phyloP scores from a whole-genome alignment of 2,797 vertebrate genomes.

The Propithecus deckenii region DNA sequence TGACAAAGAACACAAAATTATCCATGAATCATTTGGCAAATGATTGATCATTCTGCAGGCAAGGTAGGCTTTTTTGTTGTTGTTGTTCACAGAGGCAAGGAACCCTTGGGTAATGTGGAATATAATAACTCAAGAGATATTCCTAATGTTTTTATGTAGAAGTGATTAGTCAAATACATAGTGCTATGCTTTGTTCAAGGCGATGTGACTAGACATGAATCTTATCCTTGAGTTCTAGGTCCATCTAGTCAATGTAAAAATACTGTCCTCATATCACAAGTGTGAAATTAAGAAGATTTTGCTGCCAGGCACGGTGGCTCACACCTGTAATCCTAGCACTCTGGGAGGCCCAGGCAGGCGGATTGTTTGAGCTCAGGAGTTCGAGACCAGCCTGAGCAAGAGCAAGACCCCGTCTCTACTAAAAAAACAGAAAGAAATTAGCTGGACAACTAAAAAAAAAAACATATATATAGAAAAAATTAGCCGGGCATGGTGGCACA shows the following conservation, averaged over 20 bases:
- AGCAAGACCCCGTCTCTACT: no score
- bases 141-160: not conserved
- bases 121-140: not conserved
- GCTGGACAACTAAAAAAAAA: no score
- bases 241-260: not conserved
- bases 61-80: not conserved
- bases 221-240: not conserved
- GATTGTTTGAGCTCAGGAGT: no score
- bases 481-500: no score
- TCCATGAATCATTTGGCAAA: not conserved
- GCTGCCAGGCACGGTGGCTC: no score
- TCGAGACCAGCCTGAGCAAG: no score
- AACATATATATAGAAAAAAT: no score
- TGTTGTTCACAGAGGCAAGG: not conserved
- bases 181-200: not conserved
- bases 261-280: not conserved
- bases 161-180: not conserved
- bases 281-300: not conserved
- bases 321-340: no score
- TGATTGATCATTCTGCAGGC: not conserved
- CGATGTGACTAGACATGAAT: not conserved
- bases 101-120: not conserved
- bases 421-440: no score
- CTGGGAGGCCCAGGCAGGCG: no score
- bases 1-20: not conserved